Evolutionary conservation across 2,888 invertebrate genomes (phyloP), one percentile per base, ranked within the genome.

Genomic region (Sepioteuthis lessoniana): DNA sequence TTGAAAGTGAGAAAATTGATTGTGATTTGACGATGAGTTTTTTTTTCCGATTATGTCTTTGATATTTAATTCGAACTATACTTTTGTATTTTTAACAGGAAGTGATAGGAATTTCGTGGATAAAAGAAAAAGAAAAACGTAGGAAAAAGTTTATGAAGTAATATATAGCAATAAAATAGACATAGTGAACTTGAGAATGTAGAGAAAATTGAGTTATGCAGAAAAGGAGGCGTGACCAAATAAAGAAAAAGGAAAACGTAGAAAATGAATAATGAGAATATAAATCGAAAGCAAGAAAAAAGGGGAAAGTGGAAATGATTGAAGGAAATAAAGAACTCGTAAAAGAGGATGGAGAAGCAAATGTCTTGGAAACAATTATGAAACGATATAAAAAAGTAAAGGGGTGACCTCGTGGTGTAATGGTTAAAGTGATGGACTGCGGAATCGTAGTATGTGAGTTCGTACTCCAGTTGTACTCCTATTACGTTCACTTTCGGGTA

Each of bases 1-100:
- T 76, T n/a, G 76, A 76, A 76, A 76, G n/a, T 76, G 76, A n/a
- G 76, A 76, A 76, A 76, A 76, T 76, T 76, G 76, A 76, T 76
- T 76, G n/a, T 76, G 76, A 76, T 76, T 76, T 76, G 13, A 31
- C 31, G 8, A 25, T 60, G 0, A 7, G 2, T 0, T 16, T n/a
- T 76, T 76, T 16, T n/a, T 16, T 13, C n/a, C n/a, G n/a, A 21
- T 76, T 76, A n/a, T 1, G 2, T 76, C n/a, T n/a, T 76, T 76
- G n/a, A 76, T 76, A 76, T 76, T 76, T 76, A 76, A 76, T 76
- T 76, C 60, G 47, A 47, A 16, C 13, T 13, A 47, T 47, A 4
- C 47, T 47, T 47, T 47, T 76, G n/a, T 13, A n/a, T 16, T 76
- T 76, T 35, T 16, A 16, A 13, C n/a, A n/a, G 16, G n/a, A 76